These are phyloP conservation scores for Caenorhabditis panamensis DNA, from an alignment of 2,888 invertebrate genomes.

Conservation along the genomic window DNA sequence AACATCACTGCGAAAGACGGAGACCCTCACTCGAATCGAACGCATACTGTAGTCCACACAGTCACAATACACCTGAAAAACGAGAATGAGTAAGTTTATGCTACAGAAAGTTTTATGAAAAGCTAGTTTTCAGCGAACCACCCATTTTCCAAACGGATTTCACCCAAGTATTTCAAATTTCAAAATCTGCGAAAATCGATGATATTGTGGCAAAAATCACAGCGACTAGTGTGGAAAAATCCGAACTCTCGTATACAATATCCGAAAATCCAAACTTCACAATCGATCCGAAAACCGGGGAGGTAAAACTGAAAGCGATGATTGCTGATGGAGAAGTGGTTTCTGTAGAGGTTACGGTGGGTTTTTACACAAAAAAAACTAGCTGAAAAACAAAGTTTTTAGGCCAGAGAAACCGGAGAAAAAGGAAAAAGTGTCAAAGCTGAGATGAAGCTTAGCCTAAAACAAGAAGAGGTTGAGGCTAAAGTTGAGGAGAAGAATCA, in stretches of 20 bases:
- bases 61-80: slow-evolving; percentile 65
- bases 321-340: slow-evolving; percentile 28
- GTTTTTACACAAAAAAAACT: background rate
- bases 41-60: slow-evolving; percentile 55
- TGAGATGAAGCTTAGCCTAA: slow-evolving; percentile 14
- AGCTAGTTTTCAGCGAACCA: slow-evolving; percentile 63
- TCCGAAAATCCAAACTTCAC: slow-evolving; percentile 50
- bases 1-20: slow-evolving; percentile 69
- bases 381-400: background rate
- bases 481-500: background rate
- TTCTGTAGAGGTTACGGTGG: slow-evolving; percentile 54
- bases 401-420: slow-evolving; percentile 39
- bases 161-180: slow-evolving; percentile 18
- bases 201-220: slow-evolving; percentile 43
- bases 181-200: slow-evolving; percentile 20
- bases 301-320: slow-evolving; percentile 38
- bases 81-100: slow-evolving; percentile 62
- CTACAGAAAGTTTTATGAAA: background rate
- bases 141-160: slow-evolving; percentile 64
- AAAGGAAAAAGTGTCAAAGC: slow-evolving; percentile 12
- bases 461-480: no score
- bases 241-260: slow-evolving; percentile 39
- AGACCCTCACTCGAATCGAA: slow-evolving; percentile 63
- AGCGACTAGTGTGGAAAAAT: slow-evolving; percentile 60
- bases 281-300: slow-evolving; percentile 55